Percentiles rank a stretch among this genome's conserved stretches.
These are phyloP conservation scores for Agrotis segetum DNA, from an alignment of 2,888 invertebrate species.

Conservation along the genomic window DNA sequence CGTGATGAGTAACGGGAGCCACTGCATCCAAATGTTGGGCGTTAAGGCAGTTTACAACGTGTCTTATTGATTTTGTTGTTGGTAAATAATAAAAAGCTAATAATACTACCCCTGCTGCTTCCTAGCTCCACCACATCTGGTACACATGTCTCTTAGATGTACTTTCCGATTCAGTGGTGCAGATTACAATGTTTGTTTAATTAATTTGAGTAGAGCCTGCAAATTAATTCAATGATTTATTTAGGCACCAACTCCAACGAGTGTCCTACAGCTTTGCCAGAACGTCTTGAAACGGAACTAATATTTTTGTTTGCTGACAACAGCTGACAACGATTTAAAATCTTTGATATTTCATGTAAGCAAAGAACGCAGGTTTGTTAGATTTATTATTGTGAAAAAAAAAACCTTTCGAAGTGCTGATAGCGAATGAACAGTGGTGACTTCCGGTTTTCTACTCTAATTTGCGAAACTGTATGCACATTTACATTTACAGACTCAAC, in stretches of 20 bases:
- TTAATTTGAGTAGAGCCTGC: conserved; percentile 46
- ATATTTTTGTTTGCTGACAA: no score
- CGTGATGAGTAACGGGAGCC: conserved; percentile 74
- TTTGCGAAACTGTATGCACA: no score
- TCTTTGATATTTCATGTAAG: no score
- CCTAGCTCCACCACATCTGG: conserved; percentile 35
- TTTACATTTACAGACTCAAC: conserved; percentile 4
- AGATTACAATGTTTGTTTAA: conserved; percentile 17
- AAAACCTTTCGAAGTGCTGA: no score
- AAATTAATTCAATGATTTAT: conserved; percentile 24
- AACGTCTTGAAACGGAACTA: no score
- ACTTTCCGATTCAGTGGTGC: conserved; percentile 12
- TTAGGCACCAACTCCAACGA: neutral
- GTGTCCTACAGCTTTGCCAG: no score
- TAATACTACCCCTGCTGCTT: conserved; percentile 37
- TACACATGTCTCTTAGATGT: conserved; percentile 41
- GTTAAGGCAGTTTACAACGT: conserved; percentile 13
- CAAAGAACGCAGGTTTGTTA: no score
- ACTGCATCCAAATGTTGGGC: conserved; percentile 47
- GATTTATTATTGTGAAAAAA: no score
- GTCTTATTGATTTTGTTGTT: neutral
- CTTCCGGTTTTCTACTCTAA: no score
- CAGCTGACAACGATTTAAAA: no score
- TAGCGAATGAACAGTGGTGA: no score
- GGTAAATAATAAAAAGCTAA: conserved; percentile 12